A percentile compares a stretch with the other conserved stretches of the same genome.
phyloP scores from a whole-genome alignment of 2,888 invertebrate genomes.

The Pandemis corylana region DNA sequence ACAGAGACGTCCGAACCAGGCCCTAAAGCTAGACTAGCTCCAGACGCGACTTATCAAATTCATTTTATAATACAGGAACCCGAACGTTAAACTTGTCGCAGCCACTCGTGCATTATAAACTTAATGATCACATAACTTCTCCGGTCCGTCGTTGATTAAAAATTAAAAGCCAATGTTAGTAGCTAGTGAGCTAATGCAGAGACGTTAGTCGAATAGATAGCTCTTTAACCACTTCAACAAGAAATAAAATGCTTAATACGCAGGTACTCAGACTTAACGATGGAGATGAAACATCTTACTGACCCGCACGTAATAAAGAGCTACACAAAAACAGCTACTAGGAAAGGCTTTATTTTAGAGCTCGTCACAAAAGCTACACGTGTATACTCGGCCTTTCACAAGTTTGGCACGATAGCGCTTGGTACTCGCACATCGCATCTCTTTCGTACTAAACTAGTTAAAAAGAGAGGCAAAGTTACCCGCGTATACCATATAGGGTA shows the following conservation, averaged over 20 bases:
- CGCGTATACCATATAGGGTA: not conserved
- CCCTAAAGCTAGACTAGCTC: too few relatives aligned
- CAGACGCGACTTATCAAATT: too few relatives aligned
- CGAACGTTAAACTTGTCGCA: too few relatives aligned
- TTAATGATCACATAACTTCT: not conserved
- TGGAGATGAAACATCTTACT: not conserved
- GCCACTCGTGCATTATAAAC: too few relatives aligned
- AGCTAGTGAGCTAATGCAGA: too few relatives aligned
- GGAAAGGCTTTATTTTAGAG: constrained; percentile 2
- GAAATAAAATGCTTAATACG: constrained; percentile 29
- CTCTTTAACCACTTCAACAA: not conserved
- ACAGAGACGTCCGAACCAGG: too few relatives aligned
- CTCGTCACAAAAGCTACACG: not conserved
- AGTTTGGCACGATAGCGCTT: not conserved
- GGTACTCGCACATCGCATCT: not conserved
- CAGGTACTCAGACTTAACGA: constrained; percentile 37
- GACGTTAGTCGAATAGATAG: not conserved
- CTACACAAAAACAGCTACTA: not conserved
- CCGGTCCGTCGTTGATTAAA: not conserved
- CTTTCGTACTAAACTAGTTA: not conserved
- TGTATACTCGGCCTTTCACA: not conserved
- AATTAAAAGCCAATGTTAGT: not conserved
- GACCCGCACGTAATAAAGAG: constrained; percentile 1
- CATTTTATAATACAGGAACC: too few relatives aligned
- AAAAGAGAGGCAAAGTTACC: not conserved